A percentile compares a stretch with the other conserved stretches of the same genome.
These are phyloP conservation scores for Strix occidentalis DNA, from an alignment of 2,797 vertebrate genomes.

Conservation along the genomic window DNA sequence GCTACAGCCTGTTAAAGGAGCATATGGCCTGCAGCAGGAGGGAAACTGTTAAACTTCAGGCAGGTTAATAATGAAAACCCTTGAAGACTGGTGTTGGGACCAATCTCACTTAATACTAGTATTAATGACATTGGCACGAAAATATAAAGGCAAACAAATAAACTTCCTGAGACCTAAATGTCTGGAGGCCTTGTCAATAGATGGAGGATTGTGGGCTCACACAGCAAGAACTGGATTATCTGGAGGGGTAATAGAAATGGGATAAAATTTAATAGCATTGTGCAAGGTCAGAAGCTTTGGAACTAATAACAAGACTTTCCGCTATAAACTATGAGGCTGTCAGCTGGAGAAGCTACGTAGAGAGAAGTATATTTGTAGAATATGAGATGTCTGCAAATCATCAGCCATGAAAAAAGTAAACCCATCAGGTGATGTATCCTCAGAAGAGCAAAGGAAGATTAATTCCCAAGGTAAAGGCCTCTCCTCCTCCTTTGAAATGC, in stretches of 20 bases:
- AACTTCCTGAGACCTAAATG: background rate
- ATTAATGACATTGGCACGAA: background rate
- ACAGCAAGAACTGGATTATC: background rate
- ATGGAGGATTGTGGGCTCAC: background rate
- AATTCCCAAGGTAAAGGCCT: background rate
- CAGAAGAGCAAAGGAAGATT: background rate
- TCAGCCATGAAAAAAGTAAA: background rate
- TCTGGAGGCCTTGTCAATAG: background rate
- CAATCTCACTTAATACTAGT: background rate
- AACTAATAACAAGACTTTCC: background rate
- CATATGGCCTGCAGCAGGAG: background rate
- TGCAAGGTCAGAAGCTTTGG: slow-evolving; percentile 15
- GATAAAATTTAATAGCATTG: background rate
- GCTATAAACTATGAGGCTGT: background rate
- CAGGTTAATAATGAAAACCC: background rate
- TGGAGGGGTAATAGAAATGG: background rate
- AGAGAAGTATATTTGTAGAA: background rate
- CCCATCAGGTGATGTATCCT: background rate
- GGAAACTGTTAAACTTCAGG: background rate
- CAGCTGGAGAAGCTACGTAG: background rate
- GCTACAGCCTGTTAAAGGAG: background rate
- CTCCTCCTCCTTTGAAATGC: background rate
- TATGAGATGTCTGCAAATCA: background rate
- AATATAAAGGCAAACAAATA: background rate
- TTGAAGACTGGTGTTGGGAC: background rate